A percentile compares a stretch with the other conserved stretches of the same genome.
These are phyloP conservation scores for Poecilobothrus nobilitatus DNA, from an alignment of 2,888 invertebrate species.

Conservation along the genomic window DNA sequence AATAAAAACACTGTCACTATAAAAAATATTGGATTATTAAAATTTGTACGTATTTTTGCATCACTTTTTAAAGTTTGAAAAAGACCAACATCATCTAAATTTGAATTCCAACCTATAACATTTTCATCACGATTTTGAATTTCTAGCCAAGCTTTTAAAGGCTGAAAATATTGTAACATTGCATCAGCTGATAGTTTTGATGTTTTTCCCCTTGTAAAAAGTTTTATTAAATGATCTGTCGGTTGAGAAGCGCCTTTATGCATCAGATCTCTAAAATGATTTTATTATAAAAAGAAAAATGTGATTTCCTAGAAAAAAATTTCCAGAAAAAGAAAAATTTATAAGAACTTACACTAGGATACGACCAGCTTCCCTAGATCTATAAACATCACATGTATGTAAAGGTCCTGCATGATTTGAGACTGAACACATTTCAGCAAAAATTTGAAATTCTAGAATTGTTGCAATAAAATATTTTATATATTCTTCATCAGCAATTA, in stretches of 20 bases:
- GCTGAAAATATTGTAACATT: constrained; percentile 73
- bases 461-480: constrained; percentile 74
- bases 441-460: constrained; percentile 78
- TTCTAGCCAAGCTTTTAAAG: constrained; percentile 67
- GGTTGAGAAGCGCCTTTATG: constrained; percentile 58
- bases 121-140: constrained; percentile 64
- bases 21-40: not conserved
- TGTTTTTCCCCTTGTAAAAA: constrained; percentile 60
- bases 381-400: constrained; percentile 73
- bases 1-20: not conserved
- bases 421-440: constrained; percentile 64
- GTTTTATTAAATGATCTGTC: constrained; percentile 63
- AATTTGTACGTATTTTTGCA: not conserved
- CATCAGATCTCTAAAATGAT: constrained; percentile 54
- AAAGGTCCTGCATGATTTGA: constrained; percentile 64
- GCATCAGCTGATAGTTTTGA: constrained; percentile 68
- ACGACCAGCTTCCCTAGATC: constrained; percentile 70
- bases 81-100: constrained; percentile 55
- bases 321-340: no score
- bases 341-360: constrained; percentile 52
- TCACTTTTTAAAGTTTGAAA: constrained; percentile 32
- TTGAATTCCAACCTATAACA: constrained; percentile 67
- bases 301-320: constrained; percentile 8
- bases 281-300: not conserved
- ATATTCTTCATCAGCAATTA: constrained; percentile 64